Percentiles rank a stretch among this genome's conserved stretches.
Evolutionary conservation across 1,140 invertebrate genomes (phyloP).

Genomic region (Neodiprion pinetum): DNA sequence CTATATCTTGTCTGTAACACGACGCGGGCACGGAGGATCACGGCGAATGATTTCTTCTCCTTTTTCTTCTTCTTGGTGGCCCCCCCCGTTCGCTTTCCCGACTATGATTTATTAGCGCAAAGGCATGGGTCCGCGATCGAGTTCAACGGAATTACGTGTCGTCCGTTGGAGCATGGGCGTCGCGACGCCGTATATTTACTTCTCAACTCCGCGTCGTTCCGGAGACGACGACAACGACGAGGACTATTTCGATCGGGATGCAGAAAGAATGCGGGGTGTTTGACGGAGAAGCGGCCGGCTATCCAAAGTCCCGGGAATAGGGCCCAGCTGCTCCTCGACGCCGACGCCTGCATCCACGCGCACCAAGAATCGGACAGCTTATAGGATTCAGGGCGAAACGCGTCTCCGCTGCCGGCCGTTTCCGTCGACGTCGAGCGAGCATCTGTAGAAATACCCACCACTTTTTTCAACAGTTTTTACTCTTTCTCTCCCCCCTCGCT

Average conservation of each 20-base stretch:
- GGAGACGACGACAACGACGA: not conserved
- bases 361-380: not conserved
- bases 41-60: slow-evolving; percentile 38
- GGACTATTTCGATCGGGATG: not conserved
- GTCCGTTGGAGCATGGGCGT: not conserved
- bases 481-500: not conserved
- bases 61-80: slow-evolving; percentile 19
- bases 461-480: not conserved
- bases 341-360: not conserved
- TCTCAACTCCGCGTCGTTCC: not conserved
- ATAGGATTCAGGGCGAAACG: not conserved
- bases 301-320: not conserved
- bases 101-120: not conserved
- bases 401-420: not conserved
- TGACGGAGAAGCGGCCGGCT: not conserved
- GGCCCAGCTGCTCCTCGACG: not conserved
- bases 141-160: not conserved
- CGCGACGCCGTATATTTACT: not conserved
- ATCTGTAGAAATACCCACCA: not conserved
- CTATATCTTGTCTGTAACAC: no score
- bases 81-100: not conserved
- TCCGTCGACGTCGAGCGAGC: not conserved
- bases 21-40: no score
- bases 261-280: not conserved
- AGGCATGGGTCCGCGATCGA: not conserved